Base-by-base conservation (phyloP, 2,797 vertebrate species). In the Cryptoprocta ferox region DNA sequence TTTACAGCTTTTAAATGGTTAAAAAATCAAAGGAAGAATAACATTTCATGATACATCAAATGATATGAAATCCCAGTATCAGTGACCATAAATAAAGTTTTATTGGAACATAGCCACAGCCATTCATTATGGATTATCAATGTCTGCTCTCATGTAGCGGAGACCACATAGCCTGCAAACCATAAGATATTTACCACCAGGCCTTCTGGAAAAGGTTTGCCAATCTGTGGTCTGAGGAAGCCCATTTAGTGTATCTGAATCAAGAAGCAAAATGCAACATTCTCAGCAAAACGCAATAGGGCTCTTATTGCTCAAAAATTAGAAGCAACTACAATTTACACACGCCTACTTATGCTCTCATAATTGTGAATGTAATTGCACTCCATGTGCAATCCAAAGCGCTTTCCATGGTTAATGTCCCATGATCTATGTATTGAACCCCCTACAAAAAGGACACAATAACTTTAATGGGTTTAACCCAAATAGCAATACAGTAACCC, bases 141-240 rank as follows among this genome's bases (percentile, higher is more conserved):
- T 39, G 45, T 42, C 48, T 19, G 21, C 24, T 48, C 48, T 56
- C 26, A 66, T 2, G 5, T 2, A 39, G 32, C 12, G 35, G 63
- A 84, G 11, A 81, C 12, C 14, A 4, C 9, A 3, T 21, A 21
- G 7, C 2, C 28, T 11, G 3, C 30, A 93, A 42, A 91, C 26
- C 39, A 39, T 35, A 16, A 48, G 95, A 68, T 70, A 92, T 95
- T 96, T 96, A 96, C 70, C 61, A 5, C 35, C 24, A 79, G 79
- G 18, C 16, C 1, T 53, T 83, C 89, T 3, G n/a, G 61, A 92
- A 82, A 95, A 86, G 1, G 1, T 45, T 50, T 42, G 9, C 32
- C 18, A 53, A 3, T 12, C 39, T 96, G 32, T n/a, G 48, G 28
- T 42, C 35, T 86, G 19, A 80, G 75, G n/a, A 92, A 91, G 56